A percentile compares a stretch with the other conserved stretches of the same genome.
Conservation (phyloP, 64 coral and sea anemone genomes). For the Montipora capricornis region DNA sequence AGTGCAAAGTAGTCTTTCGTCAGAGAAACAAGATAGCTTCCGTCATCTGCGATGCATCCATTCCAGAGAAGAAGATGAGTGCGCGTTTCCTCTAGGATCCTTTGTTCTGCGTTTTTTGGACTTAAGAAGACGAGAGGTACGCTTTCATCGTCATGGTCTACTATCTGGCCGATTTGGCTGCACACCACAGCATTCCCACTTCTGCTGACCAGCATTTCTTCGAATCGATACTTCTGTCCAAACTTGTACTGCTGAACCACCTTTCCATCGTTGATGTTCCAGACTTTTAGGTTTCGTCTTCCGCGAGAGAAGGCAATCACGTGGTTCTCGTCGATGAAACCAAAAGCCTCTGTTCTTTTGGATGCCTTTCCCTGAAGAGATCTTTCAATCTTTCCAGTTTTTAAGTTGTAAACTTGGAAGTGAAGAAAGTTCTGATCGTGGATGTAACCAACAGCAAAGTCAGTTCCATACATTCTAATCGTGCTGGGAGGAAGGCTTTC, state of each 20-base stretch:
- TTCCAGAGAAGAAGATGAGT: slow-evolving; percentile 20
- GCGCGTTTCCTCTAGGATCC: slow-evolving; percentile 15
- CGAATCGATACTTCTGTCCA: slow-evolving; percentile 48
- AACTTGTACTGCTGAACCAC: slow-evolving; percentile 56
- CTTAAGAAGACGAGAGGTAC: slow-evolving; percentile 21
- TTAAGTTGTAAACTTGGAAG: slow-evolving; percentile 51
- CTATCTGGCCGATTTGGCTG: slow-evolving; percentile 25
- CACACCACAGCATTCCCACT: slow-evolving; percentile 41
- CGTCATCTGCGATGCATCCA: slow-evolving; percentile 25
- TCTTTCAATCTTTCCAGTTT: slow-evolving; percentile 58
- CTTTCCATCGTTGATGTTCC: slow-evolving; percentile 41
- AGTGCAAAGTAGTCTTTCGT: slow-evolving; percentile 32
- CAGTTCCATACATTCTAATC: slow-evolving; percentile 43
- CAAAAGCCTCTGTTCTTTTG: slow-evolving; percentile 56
- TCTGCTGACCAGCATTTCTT: slow-evolving; percentile 65
- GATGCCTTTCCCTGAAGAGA: slow-evolving; percentile 50
- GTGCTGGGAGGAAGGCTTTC: slow-evolving; percentile 6
- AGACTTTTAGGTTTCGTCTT: slow-evolving; percentile 67
- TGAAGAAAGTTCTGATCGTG: slow-evolving; percentile 57
- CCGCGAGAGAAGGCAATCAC: slow-evolving; percentile 55
- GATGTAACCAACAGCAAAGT: slow-evolving; percentile 55
- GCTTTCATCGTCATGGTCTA: slow-evolving; percentile 33
- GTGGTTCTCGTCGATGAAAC: slow-evolving; percentile 33
- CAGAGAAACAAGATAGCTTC: slow-evolving; percentile 32
- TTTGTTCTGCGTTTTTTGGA: slow-evolving; percentile 26